These are phyloP conservation scores for Gavia stellata DNA, from an alignment of 2,113 vertebrate genomes.

Conservation along the genomic window DNA sequence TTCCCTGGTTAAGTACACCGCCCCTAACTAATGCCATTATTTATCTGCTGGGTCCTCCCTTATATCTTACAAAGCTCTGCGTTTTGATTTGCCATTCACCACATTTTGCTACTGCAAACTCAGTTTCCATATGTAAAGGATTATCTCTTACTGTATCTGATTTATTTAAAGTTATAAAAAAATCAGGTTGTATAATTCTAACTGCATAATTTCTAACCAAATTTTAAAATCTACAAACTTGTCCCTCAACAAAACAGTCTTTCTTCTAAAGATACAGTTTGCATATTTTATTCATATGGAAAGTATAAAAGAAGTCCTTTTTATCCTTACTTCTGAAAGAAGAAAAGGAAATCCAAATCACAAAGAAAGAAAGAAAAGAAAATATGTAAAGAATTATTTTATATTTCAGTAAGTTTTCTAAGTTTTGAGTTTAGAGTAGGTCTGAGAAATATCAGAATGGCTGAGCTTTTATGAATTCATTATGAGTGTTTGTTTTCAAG, in stretches of 20 bases:
- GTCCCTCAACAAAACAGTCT: neutral
- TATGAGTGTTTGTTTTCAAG: constrained; percentile 28
- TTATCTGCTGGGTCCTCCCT: neutral
- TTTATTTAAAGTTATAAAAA: neutral
- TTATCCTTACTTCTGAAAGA: neutral
- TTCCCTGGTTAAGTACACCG: neutral
- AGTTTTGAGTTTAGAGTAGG: neutral
- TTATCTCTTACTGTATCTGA: neutral
- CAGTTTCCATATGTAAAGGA: neutral
- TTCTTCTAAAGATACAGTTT: neutral
- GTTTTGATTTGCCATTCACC: neutral
- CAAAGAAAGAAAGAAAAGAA: neutral
- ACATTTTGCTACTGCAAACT: neutral
- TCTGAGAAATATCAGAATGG: neutral
- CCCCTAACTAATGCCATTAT: neutral
- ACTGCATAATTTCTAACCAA: neutral
- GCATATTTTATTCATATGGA: neutral
- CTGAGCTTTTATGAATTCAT: constrained; percentile 44
- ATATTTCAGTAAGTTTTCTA: neutral
- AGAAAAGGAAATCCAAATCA: neutral
- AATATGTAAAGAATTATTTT: neutral
- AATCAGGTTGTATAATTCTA: neutral
- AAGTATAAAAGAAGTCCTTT: neutral
- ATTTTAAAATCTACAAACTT: neutral
- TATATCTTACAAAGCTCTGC: neutral